Conservation (phyloP, 2,797 vertebrate species). For the Kryptolebias ocellatus region DNA sequence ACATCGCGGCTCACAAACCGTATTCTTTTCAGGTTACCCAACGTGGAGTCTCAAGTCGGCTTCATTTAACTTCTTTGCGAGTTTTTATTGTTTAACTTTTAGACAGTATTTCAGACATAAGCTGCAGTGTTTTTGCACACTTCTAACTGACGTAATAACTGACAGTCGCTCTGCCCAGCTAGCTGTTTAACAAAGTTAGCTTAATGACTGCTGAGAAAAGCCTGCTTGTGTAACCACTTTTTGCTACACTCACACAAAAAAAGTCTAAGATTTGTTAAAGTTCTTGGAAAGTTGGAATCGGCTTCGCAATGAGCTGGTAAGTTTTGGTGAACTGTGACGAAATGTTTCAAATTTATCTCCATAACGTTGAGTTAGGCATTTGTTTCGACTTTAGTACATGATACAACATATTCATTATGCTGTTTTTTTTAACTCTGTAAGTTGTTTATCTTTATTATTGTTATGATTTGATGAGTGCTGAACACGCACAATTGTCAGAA, state of each 20-base stretch:
- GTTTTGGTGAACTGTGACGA: neutral
- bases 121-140: too few species aligned
- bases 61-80: neutral
- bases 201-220: neutral
- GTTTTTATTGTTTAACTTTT: too few species aligned
- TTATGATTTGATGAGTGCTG: too few species aligned
- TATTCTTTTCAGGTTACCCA: rapidly evolving
- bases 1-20: neutral
- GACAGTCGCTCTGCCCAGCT: rapidly evolving
- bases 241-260: neutral
- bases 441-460: too few species aligned
- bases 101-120: too few species aligned
- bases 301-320: neutral
- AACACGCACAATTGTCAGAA: too few species aligned
- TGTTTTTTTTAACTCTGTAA: too few species aligned
- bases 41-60: neutral
- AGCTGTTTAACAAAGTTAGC: neutral
- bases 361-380: too few species aligned
- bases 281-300: neutral
- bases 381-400: too few species aligned
- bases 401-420: too few species aligned
- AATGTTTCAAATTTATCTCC: too few species aligned
- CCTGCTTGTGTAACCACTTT: neutral
- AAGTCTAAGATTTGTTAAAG: neutral
- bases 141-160: too few species aligned